Percentiles rank a stretch among this genome's conserved stretches.
phyloP scores from a whole-genome alignment of 2,888 invertebrate genomes.

The Rotaria magnacalcarata region DNA sequence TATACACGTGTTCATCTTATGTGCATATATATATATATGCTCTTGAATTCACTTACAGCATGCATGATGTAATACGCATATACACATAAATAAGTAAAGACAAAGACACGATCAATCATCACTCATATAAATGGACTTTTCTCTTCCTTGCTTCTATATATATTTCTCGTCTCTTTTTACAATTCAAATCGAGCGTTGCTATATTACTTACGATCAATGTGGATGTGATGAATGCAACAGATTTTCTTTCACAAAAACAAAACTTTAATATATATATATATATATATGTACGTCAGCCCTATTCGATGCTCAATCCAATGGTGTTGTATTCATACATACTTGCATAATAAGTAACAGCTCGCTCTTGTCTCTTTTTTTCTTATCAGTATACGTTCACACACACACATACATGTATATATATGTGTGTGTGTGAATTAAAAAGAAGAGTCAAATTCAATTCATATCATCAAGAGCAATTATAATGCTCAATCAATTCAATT shows the following conservation, averaged over 20 bases:
- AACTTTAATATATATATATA: not conserved
- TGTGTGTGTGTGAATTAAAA: not conserved
- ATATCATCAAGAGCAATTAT: constrained; percentile 29
- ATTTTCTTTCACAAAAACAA: constrained; percentile 20
- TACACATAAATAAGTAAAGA: not conserved
- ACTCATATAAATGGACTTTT: constrained; percentile 1
- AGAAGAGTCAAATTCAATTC: constrained; percentile 26
- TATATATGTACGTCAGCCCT: not conserved
- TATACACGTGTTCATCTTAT: not conserved
- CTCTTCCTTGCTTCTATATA: not conserved
- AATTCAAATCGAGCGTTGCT: not conserved
- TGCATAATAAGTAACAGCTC: constrained; percentile 20
- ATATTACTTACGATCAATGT: not conserved
- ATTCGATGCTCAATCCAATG: not conserved
- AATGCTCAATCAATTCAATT: constrained; percentile 25
- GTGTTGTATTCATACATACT: constrained; percentile 2
- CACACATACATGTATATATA: not conserved
- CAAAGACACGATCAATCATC: not conserved
- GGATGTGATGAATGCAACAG: not conserved
- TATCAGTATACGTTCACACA: not conserved
- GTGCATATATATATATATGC: not conserved
- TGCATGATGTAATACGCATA: not conserved
- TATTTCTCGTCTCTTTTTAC: not conserved
- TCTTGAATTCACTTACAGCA: not conserved
- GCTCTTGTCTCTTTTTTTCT: not conserved